Evolutionary conservation across 2,888 invertebrate species (phyloP), one percentile per base, ranked within the genome.

Genomic region (Zhuqinia jingwanae): DNA sequence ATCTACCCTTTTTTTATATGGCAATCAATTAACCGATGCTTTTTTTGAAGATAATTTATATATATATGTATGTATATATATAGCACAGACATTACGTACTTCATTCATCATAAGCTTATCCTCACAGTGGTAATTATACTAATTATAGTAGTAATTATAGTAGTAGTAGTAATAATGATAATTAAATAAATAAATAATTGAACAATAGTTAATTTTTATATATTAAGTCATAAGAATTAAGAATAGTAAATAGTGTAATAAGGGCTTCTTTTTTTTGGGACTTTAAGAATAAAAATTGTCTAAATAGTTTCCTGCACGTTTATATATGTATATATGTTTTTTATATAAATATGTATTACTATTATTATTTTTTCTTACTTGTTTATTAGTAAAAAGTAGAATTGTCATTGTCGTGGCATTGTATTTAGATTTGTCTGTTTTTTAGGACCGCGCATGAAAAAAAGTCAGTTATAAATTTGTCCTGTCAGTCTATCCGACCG

Each of bases 251-350:
- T 13, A 47, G 13, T 11, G 47, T 47, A 47, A 11, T 27, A 63
- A 25, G 11, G n/a, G 10, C 15, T 63, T 30, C 25, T n/a, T n/a
- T n/a, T n/a, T n/a, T n/a, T n/a, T n/a, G n/a, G n/a, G n/a, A n/a
- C n/a, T n/a, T 17, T 36, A 42, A 68, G 65, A 81, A 60, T 81
- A 73, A 81, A 70, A 56, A 68, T 53, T 22, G 30, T 63, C 47
- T 73, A 58, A 58, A 73, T 68, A 58, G 45, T 81, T 73, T 42
- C 81, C 81, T 60, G 70, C 73, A 81, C 58, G 36, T 53, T 80
- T 56, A 47, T 15, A 63, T 45, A 63, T 77, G 15, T 63, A 47
- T 45, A n/a, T n/a, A n/a, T n/a, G n/a, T n/a, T n/a, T n/a, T n/a
- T n/a, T n/a, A n/a, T n/a, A n/a, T n/a, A n/a, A n/a, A n/a, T n/a